These are phyloP conservation scores for Drosophila sp. DNA, from an alignment of 1,140 invertebrate genomes.

Conservation along the genomic window DNA sequence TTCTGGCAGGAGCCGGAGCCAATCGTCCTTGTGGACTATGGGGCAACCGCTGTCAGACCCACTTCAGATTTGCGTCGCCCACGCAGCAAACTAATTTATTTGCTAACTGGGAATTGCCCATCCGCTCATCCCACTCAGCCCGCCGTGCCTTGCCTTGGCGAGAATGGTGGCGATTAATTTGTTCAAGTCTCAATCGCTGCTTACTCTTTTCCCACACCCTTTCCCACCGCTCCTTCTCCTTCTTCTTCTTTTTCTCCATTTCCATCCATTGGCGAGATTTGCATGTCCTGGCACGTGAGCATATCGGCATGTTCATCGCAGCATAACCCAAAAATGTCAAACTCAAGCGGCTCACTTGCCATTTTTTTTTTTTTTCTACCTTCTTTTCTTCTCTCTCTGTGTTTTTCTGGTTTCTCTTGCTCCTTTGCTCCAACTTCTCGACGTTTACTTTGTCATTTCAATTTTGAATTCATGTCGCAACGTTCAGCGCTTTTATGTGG, in stretches of 20 bases:
- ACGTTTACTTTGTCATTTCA: slow-evolving; percentile 70
- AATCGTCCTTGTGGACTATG: slow-evolving; percentile 12
- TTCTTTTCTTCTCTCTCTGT: slow-evolving; percentile 13
- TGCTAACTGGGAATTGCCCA: slow-evolving; percentile 68
- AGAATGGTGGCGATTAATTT: slow-evolving; percentile 69
- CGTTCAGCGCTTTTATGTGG: slow-evolving; percentile 66
- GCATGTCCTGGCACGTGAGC: slow-evolving; percentile 53
- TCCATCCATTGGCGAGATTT: slow-evolving; percentile 53
- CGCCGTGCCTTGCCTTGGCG: slow-evolving; percentile 5
- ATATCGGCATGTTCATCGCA: slow-evolving; percentile 73
- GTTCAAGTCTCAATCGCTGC: slow-evolving; percentile 71
- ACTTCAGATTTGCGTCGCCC: slow-evolving; percentile 76
- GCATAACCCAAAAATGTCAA: slow-evolving; percentile 78
- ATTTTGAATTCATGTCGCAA: slow-evolving; percentile 75
- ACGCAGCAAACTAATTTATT: slow-evolving; percentile 79
- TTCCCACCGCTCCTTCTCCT: neutral
- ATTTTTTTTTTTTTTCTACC: slow-evolving; percentile 13
- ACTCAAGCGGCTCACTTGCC: slow-evolving; percentile 56
- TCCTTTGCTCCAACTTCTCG: slow-evolving; percentile 21
- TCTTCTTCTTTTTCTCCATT: slow-evolving; percentile 5
- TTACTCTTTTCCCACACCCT: slow-evolving; percentile 30
- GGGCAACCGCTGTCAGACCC: slow-evolving; percentile 66
- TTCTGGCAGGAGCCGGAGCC: slow-evolving; percentile 25
- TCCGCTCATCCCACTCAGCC: neutral
- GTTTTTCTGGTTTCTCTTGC: slow-evolving; percentile 11